Conservation (phyloP, 2,888 invertebrate species). For the Cephus sareptanus region DNA sequence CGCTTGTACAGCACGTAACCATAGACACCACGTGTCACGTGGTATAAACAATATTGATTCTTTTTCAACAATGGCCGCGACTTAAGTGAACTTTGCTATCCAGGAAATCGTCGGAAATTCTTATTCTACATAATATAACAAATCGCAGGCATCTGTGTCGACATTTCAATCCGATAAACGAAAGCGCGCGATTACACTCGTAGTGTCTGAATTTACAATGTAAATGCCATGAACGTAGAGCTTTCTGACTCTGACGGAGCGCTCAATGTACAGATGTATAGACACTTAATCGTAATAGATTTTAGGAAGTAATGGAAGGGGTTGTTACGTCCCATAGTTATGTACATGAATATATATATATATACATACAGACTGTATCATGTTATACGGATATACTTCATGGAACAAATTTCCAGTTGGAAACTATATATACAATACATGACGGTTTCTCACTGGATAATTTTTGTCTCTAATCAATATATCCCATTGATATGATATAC, state of each 20-base stretch:
- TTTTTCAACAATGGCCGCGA: neutral
- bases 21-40: neutral
- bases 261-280: slow-evolving; percentile 50
- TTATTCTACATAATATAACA: neutral
- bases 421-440: neutral
- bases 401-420: neutral
- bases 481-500: neutral
- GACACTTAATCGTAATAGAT: slow-evolving; percentile 8
- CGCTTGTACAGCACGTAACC: neutral
- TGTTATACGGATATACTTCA: neutral
- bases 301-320: slow-evolving; percentile 8
- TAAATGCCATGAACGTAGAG: neutral
- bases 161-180: neutral
- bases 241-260: slow-evolving; percentile 19
- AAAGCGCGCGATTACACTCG: neutral
- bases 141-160: neutral
- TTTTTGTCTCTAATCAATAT: neutral
- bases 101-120: neutral
- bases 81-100: neutral
- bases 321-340: neutral
- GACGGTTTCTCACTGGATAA: neutral
- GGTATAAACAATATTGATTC: neutral
- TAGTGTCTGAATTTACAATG: neutral
- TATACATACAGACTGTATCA: neutral
- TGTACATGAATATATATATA: slow-evolving; percentile 9